Percentiles rank a stretch among this genome's conserved stretches.
Evolutionary conservation across 2,797 vertebrate genomes (phyloP).

Genomic region (Chelidonichthys spinosus): DNA sequence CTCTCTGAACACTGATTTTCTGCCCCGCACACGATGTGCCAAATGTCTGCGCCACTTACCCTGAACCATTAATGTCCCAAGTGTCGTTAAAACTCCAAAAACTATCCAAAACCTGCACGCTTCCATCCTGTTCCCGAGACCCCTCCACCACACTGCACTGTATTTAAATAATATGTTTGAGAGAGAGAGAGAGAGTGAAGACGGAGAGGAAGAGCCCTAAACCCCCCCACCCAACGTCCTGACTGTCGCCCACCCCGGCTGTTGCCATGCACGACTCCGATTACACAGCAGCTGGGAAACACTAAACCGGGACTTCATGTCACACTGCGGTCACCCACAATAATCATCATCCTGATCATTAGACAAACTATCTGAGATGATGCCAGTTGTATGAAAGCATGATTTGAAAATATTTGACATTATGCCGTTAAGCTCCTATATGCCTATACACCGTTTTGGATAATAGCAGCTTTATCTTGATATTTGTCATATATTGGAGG

Average conservation of each 20-base stretch:
- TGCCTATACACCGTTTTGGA: background rate
- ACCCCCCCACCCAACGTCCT: slow-evolving; percentile 63
- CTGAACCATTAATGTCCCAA: slow-evolving; percentile 59
- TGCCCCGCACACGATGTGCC: slow-evolving; percentile 19
- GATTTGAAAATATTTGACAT: background rate
- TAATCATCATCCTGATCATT: slow-evolving; percentile 76
- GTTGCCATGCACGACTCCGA: slow-evolving; percentile 76
- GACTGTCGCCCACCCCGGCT: slow-evolving; percentile 77
- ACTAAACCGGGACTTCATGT: slow-evolving; percentile 80
- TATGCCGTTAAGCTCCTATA: background rate
- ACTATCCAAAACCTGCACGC: slow-evolving; percentile 59
- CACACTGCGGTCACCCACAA: slow-evolving; percentile 68
- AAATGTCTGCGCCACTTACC: slow-evolving; percentile 74
- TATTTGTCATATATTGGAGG: background rate
- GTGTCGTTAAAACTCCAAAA: slow-evolving; percentile 56
- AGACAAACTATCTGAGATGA: slow-evolving; percentile 38
- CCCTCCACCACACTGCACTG: slow-evolving; percentile 40
- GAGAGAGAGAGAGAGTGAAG: slow-evolving; percentile 54
- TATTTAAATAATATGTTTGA: slow-evolving; percentile 63
- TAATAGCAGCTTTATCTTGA: background rate
- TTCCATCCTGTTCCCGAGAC: slow-evolving; percentile 67
- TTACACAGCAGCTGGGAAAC: slow-evolving; percentile 82
- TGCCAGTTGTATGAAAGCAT: slow-evolving; percentile 6
- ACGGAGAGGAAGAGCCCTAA: slow-evolving; percentile 72
- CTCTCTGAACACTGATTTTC: slow-evolving; percentile 21